phyloP scores from a whole-genome alignment of 1,140 invertebrate species.

The Pentalonia nigronervosa region DNA sequence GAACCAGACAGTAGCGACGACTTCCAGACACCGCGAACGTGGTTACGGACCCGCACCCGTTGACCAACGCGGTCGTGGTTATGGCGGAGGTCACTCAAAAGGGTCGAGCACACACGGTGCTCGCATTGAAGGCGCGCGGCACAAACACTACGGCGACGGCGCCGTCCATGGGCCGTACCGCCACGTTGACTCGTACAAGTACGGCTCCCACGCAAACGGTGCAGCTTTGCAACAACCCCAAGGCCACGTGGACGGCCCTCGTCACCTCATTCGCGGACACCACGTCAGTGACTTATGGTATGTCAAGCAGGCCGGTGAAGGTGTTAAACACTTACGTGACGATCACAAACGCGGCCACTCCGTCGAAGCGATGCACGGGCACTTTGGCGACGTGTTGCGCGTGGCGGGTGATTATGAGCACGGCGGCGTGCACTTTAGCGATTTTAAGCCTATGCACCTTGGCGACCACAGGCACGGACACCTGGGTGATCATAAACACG shows the following conservation, averaged over 20 bases:
- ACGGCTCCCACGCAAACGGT: background rate
- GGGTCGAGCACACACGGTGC: background rate
- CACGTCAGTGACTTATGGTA: background rate
- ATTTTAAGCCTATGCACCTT: background rate
- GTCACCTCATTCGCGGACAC: background rate
- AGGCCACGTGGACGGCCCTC: background rate
- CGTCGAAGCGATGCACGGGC: background rate
- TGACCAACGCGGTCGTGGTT: background rate
- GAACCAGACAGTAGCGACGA: background rate
- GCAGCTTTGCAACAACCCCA: background rate
- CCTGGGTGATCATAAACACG: background rate
- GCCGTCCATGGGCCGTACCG: too few relatives aligned
- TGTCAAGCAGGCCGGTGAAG: background rate
- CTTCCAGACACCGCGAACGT: background rate
- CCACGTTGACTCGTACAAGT: too few relatives aligned
- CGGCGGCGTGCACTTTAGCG: background rate
- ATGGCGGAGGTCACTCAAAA: background rate
- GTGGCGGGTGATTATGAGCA: background rate
- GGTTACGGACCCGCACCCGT: background rate
- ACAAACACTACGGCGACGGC: background rate
- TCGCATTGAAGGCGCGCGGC: background rate
- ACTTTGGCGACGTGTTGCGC: background rate
- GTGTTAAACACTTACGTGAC: background rate
- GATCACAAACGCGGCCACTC: background rate
- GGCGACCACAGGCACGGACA: background rate